These are phyloP conservation scores for Arenaria interpres DNA, from an alignment of 2,113 vertebrate species.

Conservation along the genomic window DNA sequence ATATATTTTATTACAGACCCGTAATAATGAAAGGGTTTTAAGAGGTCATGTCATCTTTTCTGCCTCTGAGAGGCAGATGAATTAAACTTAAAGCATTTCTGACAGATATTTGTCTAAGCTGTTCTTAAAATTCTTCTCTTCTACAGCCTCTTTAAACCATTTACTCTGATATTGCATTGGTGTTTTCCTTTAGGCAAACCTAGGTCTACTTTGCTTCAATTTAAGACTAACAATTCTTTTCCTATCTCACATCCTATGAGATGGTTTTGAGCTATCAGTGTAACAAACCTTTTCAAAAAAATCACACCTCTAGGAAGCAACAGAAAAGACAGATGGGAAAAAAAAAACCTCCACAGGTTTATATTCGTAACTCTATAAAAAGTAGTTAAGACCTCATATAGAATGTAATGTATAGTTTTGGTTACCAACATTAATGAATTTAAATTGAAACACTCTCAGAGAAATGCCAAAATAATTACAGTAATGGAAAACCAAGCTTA, in stretches of 20 bases:
- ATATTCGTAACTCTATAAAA: background rate
- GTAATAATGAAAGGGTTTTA: background rate
- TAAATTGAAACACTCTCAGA: background rate
- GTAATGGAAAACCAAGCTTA: background rate
- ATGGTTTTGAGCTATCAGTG: background rate
- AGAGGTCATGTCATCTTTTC: background rate
- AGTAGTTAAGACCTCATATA: background rate
- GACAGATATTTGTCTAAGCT: background rate
- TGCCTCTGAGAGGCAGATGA: background rate
- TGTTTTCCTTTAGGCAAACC: background rate
- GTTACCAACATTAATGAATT: background rate
- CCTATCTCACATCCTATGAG: background rate
- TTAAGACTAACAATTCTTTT: background rate
- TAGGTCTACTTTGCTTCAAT: background rate
- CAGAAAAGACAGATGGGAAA: background rate
- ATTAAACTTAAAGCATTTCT: background rate
- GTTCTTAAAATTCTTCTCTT: background rate
- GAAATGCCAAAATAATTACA: conserved; percentile 33
- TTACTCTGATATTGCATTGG: background rate
- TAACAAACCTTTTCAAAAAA: background rate
- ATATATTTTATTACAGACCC: background rate
- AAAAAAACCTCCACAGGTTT: background rate
- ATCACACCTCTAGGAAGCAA: background rate
- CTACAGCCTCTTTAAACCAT: background rate
- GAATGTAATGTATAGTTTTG: background rate